Evolutionary conservation across 2,113 vertebrate genomes (phyloP), one percentile per base, ranked within the genome.

Genomic region (Anhinga rufa): DNA sequence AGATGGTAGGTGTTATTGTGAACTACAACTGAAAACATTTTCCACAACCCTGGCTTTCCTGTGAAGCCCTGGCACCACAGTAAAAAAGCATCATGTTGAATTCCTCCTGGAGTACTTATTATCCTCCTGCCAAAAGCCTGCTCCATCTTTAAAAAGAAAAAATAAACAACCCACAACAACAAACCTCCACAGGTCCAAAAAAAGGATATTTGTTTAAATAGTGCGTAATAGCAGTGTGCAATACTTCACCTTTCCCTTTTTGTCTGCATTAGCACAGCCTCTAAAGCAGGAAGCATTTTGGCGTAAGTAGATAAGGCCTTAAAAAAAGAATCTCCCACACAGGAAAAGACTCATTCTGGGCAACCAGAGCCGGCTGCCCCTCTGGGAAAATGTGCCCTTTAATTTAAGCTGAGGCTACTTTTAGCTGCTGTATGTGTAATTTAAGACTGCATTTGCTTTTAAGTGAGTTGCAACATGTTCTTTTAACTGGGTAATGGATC

Each of bases 371-470:
- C 4, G 2, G 69, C 72, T 79, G 62, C 34, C 75, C 91, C 82
- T 91, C 78, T 91, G 88, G 88, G 86, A 91, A 95, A 97, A 20
- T 42, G 48, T 51, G 57, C 42, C 81, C 90, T 96, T 89, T 96
- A 71, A 96, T 95, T 96, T 95, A 86, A 91, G 46, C 64, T 81
- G 25, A 89, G 66, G 72, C 87, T 90, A 94, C 80, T 81, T 89
- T 90, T 90, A 95, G 95, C 89, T 91, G 69, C 86, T 78, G 29
- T 62, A 65, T 34, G 86, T 69, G 84, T 95, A 94, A 95, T 93
- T 96, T 93, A 93, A 93, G 80, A 92, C 85, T 95, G 86, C n/a
- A 31, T 95, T 95, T 95, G 55, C 80, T 92, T 85, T 97, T 90
- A 94, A 93, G 92, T 82, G 70, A 93, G 93, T 81, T 86, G 87